Conservation (phyloP, 2,113 vertebrate genomes). For the Tragulus kanchil region DNA sequence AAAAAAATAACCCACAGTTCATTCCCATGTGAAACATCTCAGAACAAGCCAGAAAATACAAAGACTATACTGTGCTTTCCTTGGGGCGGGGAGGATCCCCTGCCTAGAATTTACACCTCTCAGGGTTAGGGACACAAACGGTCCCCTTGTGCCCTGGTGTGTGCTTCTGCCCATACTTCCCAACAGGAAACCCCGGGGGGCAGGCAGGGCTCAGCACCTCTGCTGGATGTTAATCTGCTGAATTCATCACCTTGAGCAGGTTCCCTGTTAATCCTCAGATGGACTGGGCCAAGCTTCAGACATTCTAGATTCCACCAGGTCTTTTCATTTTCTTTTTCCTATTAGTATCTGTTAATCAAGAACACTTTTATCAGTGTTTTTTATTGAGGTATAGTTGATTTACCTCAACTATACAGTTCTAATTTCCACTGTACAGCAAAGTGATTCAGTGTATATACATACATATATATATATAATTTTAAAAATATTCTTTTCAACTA, state of each 20-base stretch:
- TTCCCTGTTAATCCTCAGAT: background rate
- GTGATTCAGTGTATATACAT: background rate
- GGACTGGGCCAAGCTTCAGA: fast-evolving
- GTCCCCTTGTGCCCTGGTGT: background rate
- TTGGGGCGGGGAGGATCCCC: background rate
- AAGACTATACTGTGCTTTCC: background rate
- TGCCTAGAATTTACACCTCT: no score
- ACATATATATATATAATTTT: background rate
- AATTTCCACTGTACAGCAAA: background rate
- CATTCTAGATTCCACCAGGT: fast-evolving
- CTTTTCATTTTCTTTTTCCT: background rate
- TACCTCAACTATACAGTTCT: background rate
- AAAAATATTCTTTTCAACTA: background rate
- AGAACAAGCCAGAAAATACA: background rate
- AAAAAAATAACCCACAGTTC: background rate
- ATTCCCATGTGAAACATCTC: background rate
- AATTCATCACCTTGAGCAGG: fast-evolving
- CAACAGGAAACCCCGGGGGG: background rate
- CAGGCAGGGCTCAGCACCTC: background rate
- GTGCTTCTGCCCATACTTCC: background rate
- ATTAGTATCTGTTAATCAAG: fast-evolving
- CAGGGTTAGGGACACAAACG: background rate
- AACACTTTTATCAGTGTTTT: background rate
- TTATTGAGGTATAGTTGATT: background rate
- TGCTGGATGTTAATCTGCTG: background rate